Conservation (phyloP, 2,797 vertebrate species). For the Galago senegalensis region DNA sequence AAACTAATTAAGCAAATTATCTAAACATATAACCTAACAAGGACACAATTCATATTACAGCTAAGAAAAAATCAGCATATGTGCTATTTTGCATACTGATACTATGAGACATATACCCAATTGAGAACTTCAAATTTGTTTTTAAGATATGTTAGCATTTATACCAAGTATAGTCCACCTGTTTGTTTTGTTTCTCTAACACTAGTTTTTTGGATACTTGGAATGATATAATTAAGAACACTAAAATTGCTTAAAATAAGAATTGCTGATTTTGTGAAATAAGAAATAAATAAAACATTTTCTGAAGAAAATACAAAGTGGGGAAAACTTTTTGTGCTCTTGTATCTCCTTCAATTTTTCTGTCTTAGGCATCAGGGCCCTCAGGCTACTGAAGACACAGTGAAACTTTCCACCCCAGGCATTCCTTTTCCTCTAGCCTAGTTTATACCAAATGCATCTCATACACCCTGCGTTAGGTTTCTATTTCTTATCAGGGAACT, state of each 20-base stretch:
- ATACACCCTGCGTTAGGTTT: neutral
- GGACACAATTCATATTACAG: neutral
- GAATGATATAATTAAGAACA: neutral
- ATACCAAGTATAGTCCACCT: neutral
- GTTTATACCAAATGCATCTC: neutral
- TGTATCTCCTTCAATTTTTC: neutral
- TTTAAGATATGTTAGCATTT: neutral
- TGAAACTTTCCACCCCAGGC: neutral
- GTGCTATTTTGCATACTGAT: neutral
- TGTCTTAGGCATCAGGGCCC: neutral
- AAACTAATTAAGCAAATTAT: neutral
- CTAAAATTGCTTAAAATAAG: neutral
- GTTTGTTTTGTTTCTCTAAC: neutral
- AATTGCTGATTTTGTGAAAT: neutral
- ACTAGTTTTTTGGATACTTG: neutral
- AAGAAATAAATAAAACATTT: neutral
- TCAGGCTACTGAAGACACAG: neutral
- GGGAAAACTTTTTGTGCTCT: neutral
- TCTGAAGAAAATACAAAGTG: neutral
- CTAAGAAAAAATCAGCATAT: neutral
- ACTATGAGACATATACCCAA: neutral
- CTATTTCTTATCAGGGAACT: neutral
- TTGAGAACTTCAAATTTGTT: neutral
- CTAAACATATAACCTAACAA: neutral
- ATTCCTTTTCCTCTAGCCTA: neutral